Evolutionary conservation across 2,888 invertebrate genomes (phyloP), one percentile per base, ranked within the genome.

Genomic region (Cremastinae sp.): DNA sequence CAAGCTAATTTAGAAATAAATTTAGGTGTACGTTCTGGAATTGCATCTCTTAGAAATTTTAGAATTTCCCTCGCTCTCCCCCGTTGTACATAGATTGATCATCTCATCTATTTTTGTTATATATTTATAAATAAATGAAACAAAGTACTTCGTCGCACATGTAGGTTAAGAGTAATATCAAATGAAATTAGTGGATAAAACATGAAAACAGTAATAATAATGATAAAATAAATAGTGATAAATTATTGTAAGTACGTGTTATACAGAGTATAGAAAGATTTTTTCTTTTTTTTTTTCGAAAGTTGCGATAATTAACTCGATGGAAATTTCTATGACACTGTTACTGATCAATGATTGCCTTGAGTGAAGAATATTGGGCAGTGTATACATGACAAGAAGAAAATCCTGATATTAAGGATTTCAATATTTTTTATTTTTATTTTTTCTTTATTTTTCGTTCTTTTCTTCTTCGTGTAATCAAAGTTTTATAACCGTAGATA

Each of bases 91-190:
- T 88, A 85, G 53, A 83, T 78, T 84, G 82, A 85, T 84, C 83
- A 83, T 84, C 72, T 75, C 85, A 83, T 88, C 84, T 88, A 88
- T 88, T 88, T 88, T 88, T 88, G 86, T 86, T 87, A 86, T 84
- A 83, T 82, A 82, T 81, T 79, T 84, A 82, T 80, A 80, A 78
- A 79, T 80, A 82, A 82, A 84, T 82, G 75, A 79, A 81, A 81
- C 79, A 79, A 82, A 81, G 81, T 85, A 85, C 83, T 85, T 84
- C 83, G 83, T 83, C 80, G 81, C 80, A 76, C 72, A 69, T 45
- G 51, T 76, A 73, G 59, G 53, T n/a, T 76, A 71, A 74, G 53
- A 58, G n/a, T 41, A 53, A 37, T 43, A 66, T 69, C 43, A 62
- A 70, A 62, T 47, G 43, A 51, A 68, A 58, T 65, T 59, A 68